Conservation (phyloP, 2,797 vertebrate genomes). For the Percopsis omiscomaycus region DNA sequence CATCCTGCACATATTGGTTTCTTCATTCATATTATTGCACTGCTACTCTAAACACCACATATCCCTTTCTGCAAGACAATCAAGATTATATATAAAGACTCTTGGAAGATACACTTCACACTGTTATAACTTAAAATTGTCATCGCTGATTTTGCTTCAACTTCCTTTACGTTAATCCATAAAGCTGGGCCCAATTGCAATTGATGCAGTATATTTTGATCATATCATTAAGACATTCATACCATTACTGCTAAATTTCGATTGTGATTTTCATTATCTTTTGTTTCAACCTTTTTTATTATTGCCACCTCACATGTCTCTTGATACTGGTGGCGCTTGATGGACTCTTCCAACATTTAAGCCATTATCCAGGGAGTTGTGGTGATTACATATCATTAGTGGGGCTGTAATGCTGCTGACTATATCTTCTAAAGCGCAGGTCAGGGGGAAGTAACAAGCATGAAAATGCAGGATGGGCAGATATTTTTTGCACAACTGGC, state of each 20-base stretch:
- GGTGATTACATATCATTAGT: slow-evolving; percentile 76
- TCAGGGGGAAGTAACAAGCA: slow-evolving; percentile 69
- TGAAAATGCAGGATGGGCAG: slow-evolving; percentile 66
- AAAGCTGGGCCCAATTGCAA: no score
- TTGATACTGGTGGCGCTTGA: slow-evolving; percentile 57
- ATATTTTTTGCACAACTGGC: slow-evolving; percentile 65
- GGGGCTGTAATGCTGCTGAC: slow-evolving; percentile 69
- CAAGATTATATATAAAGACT: not conserved
- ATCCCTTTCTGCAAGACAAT: slow-evolving; percentile 17
- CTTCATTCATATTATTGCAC: slow-evolving; percentile 66
- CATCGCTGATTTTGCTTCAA: no score
- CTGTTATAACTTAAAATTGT: not conserved
- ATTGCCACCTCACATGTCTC: slow-evolving; percentile 64
- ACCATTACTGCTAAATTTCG: no score
- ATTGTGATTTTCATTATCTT: no score
- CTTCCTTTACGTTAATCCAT: no score
- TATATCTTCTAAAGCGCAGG: slow-evolving; percentile 61
- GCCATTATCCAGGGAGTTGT: slow-evolving; percentile 68
- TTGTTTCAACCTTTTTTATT: slow-evolving; percentile 21
- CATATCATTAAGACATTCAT: no score
- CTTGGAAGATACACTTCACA: not conserved
- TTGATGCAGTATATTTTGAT: no score
- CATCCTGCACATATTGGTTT: slow-evolving; percentile 42
- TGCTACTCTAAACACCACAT: slow-evolving; percentile 50
- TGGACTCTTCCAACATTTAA: slow-evolving; percentile 55